Conservation (phyloP, 2,113 vertebrate species). For the Brienomyrus longianalis region DNA sequence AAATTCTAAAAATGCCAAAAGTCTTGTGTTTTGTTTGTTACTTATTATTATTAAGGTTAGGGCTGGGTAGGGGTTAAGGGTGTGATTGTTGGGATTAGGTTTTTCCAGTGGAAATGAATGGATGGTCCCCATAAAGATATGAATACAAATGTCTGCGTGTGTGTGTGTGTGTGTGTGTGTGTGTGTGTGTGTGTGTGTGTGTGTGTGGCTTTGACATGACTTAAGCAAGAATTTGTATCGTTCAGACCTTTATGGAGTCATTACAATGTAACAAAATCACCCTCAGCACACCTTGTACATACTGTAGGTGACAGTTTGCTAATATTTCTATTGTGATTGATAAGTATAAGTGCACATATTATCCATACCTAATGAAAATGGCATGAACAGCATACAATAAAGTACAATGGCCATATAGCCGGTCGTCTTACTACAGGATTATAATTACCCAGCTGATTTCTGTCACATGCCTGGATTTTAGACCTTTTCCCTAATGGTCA, state of each 20-base stretch:
- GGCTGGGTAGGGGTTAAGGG: not conserved
- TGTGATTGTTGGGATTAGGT: not conserved
- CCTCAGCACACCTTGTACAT: not conserved
- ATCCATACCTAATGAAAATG: conserved; percentile 28
- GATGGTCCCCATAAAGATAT: not conserved
- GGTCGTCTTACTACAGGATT: not conserved
- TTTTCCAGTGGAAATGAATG: not conserved
- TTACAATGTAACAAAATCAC: not conserved
- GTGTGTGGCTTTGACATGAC: not conserved
- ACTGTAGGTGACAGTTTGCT: not conserved
- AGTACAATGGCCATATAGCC: not conserved
- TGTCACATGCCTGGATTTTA: not conserved
- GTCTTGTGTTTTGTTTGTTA: not conserved
- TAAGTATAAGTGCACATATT: conserved; percentile 24
- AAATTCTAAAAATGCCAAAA: not conserved
- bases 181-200: too few species aligned
- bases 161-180: too few species aligned
- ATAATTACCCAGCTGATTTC: not conserved
- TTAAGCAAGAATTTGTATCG: not conserved
- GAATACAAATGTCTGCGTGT: conserved; percentile 33
- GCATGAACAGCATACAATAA: not conserved
- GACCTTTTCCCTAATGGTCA: not conserved
- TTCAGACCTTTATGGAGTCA: not conserved
- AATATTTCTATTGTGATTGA: not conserved
- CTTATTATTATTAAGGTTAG: not conserved